Base-by-base conservation (phyloP, 2,888 invertebrate species). In the Bombylius major region DNA sequence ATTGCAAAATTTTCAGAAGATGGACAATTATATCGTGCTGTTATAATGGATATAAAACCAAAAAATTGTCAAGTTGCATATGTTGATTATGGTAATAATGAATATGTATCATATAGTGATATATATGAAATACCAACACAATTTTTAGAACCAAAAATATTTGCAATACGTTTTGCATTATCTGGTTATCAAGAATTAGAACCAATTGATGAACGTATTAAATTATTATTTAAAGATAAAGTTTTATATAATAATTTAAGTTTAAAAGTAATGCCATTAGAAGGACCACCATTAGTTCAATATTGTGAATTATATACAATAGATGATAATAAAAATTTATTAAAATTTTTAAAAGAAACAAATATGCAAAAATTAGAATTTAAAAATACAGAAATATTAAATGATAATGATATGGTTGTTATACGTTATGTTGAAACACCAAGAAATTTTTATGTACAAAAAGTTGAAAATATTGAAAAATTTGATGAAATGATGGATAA, bases 21-120 rank as follows among this genome's bases (percentile, higher is more conserved):
- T 65, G 77, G 81, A 6, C 80, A 82, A 31, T 79, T 87, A 53
- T 86, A 87, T 65, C 78, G 90, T 62, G 89, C 88, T 42, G 83
- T 89, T 45, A 83, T 89, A 4, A 86, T 84, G 71, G 82, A 82
- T 63, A 79, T 87, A 48, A 82, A 83, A 45, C 82, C 83, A 58
- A 81, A 82, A 31, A 81, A 83, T 53, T 87, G 84, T 67, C 87
- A 86, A 70, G 78, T 89, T 6, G 86, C 84, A 66, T 89, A 87
- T 69, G 86, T 89, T 39, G 89, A 89, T 70, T 89, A 85, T 69
- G 89, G 89, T 36, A 86, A 87, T 66, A 83, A 83, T 7, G 89
- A 87, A 72, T 75, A 82, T 65, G 80, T 88, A 12, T 78, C 83
- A 0, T 82, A 83, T 60, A 79, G 82, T 61, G 82, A 86, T 62